phyloP scores from a whole-genome alignment of 2,888 invertebrate species.

The Colostygia pectinataria region DNA sequence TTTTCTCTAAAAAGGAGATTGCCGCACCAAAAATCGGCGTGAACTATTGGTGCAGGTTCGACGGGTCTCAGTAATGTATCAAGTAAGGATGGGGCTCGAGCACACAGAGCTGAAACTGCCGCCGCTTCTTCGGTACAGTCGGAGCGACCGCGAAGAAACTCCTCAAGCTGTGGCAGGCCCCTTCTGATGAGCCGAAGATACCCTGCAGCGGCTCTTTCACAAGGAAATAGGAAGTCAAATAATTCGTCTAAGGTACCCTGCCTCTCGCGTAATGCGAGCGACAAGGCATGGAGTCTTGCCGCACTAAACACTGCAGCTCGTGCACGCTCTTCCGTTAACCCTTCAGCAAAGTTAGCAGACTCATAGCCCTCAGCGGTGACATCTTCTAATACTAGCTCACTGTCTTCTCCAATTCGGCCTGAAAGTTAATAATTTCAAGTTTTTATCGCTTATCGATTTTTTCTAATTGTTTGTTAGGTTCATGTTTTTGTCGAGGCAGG shows the following conservation, averaged over 20 bases:
- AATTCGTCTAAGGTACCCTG: conserved; percentile 75
- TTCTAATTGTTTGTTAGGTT: no score
- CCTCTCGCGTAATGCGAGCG: conserved; percentile 80
- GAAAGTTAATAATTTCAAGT: conserved; percentile 20
- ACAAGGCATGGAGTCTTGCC: conserved; percentile 88
- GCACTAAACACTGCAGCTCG: conserved; percentile 87
- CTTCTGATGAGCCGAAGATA: conserved; percentile 90
- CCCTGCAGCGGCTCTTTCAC: conserved; percentile 90
- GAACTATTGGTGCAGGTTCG: conserved; percentile 90
- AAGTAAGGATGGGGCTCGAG: conserved; percentile 88
- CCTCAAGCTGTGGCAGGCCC: conserved; percentile 89
- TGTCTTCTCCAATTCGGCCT: conserved; percentile 78
- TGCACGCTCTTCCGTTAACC: conserved; percentile 85
- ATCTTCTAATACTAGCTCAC: conserved; percentile 89
- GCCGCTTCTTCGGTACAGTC: conserved; percentile 85
- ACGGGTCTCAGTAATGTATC: conserved; percentile 87
- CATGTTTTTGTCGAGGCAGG: no score
- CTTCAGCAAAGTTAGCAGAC: conserved; percentile 87
- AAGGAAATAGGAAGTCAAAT: conserved; percentile 88
- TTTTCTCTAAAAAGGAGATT: conserved; percentile 87
- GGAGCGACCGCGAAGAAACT: conserved; percentile 86
- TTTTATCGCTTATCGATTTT: not conserved
- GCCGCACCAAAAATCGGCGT: conserved; percentile 93
- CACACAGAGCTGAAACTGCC: conserved; percentile 85
- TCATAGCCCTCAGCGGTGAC: conserved; percentile 85